Percentiles rank a stretch among this genome's conserved stretches.
Conservation (phyloP, 2,797 vertebrate species). For the Ceryle rudis region DNA sequence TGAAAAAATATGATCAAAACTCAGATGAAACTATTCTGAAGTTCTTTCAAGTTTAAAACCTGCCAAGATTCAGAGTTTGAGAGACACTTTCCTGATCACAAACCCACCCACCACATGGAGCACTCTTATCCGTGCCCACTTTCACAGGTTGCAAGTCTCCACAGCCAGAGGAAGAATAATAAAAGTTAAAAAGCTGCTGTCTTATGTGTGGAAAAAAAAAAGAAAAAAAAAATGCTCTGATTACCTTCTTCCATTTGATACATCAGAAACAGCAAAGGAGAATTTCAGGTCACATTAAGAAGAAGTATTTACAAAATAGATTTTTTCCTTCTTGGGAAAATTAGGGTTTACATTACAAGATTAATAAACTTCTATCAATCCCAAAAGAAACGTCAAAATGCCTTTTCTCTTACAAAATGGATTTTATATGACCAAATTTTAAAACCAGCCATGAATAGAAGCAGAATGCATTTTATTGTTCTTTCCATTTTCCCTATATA, state of each 20-base stretch:
- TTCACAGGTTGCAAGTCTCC: not conserved
- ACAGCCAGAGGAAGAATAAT: not conserved
- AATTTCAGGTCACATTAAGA: not conserved
- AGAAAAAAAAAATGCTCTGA: not conserved
- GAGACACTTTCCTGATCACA: not conserved
- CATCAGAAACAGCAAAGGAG: not conserved
- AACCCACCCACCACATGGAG: not conserved
- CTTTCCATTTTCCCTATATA: not conserved
- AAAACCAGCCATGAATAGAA: slow-evolving; percentile 39
- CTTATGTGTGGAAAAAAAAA: not conserved
- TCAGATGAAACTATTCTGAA: not conserved
- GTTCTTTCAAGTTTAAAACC: not conserved
- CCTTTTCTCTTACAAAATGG: slow-evolving; percentile 49
- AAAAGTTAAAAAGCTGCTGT: not conserved
- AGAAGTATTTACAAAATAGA: not conserved
- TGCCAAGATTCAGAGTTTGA: not conserved
- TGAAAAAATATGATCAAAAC: not conserved
- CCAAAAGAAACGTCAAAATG: slow-evolving; percentile 64
- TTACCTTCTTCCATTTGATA: not conserved
- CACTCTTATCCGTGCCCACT: not conserved
- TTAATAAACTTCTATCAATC: slow-evolving; percentile 60
- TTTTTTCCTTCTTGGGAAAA: slow-evolving; percentile 51
- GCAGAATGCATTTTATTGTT: slow-evolving; percentile 19
- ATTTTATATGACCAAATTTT: slow-evolving; percentile 34
- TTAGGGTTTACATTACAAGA: slow-evolving; percentile 17